These are phyloP conservation scores for Bubo blakistoni DNA, from an alignment of 2,113 vertebrate genomes.

Conservation along the genomic window DNA sequence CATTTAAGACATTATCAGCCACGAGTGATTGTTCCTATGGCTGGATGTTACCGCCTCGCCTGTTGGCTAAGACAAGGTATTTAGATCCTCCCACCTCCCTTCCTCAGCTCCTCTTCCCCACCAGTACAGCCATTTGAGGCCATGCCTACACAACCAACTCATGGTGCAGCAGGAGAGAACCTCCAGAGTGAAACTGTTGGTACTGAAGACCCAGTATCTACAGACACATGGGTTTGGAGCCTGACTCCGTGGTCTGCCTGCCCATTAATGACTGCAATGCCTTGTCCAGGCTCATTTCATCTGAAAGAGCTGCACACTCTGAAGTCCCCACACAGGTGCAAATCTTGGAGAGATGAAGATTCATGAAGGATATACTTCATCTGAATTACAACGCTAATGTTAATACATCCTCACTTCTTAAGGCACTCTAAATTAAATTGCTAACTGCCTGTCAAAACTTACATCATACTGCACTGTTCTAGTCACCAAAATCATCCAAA, in stretches of 20 bases:
- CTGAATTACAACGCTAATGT: neutral
- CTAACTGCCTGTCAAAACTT: neutral
- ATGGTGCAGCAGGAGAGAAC: neutral
- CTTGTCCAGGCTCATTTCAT: neutral
- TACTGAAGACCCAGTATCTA: neutral
- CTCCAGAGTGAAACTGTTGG: neutral
- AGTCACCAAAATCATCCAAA: neutral
- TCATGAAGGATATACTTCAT: neutral
- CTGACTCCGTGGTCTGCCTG: neutral
- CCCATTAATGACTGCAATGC: fast-evolving
- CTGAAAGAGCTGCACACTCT: neutral
- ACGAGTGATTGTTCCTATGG: neutral
- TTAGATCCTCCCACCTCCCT: neutral
- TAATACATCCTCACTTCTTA: neutral
- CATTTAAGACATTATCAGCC: neutral
- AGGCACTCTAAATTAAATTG: neutral
- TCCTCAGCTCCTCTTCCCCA: neutral
- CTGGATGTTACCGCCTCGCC: neutral
- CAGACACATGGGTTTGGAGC: fast-evolving
- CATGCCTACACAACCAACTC: neutral
- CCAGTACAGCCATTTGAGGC: neutral
- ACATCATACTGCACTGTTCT: neutral
- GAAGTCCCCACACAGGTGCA: neutral
- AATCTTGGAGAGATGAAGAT: neutral
- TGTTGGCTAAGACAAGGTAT: neutral